Base-by-base conservation (phyloP, 1,140 invertebrate species). In the Pachypeltis micranthus region DNA sequence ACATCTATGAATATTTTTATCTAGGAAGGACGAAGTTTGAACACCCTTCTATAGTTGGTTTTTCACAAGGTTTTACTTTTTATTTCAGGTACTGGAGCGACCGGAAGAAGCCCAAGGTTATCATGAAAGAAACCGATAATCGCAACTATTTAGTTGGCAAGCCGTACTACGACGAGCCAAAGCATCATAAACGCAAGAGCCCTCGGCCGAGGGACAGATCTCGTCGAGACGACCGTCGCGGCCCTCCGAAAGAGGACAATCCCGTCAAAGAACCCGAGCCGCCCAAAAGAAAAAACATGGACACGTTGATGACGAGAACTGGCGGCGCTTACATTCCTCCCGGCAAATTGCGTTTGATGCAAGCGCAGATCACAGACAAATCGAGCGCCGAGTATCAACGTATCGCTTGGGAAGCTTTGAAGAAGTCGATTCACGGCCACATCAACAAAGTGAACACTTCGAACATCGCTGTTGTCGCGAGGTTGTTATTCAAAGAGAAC, bases 241-340 rank as follows among this genome's bases (percentile, higher is more conserved):
- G 16, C 7, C 7, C 7, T 10, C 19, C 16, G 16, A 29, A 63
- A 31, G 47, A 63, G 19, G 61, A 55, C n/a, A 21, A 24, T 19
- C n/a, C n/a, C n/a, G n/a, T n/a, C n/a, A n/a, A n/a, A n/a, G n/a
- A n/a, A n/a, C n/a, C n/a, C n/a, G 24, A 63, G 25, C 7, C 31
- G 7, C 31, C 31, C n/a, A 28, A 19, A 31, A 47, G 14, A 23
- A 63, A 27, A 63, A 63, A 12, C 25, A 63, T 24, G 51, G n/a
- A 56, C 3, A 44, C 28, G 2, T 27, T 62, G 7, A 34, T 59
- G 28, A 29, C 27, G 1, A 82, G 83, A 72, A 96, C 94, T 28
- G 94, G 94, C 47, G 95, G 96, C 61, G 95, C 96, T 7, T 99
- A 99, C 69, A 99, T 99, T 70, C 97, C 96, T 1, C 96, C 96